Conservation (phyloP, 2,113 vertebrate genomes). For the Eonycteris spelaea region DNA sequence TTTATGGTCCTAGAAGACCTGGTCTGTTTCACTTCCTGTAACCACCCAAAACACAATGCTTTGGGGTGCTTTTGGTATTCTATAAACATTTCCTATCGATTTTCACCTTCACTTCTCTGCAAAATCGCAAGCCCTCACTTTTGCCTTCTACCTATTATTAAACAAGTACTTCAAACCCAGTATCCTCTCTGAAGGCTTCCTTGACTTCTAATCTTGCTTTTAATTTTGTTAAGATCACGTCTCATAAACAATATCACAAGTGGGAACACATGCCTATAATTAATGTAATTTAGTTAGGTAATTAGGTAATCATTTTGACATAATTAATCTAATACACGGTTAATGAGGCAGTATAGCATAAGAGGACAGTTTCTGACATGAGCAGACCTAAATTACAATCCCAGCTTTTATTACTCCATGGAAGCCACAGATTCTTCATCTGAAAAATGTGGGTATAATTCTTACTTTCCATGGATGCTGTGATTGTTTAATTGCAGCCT, state of each 20-base stretch:
- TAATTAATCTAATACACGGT: neutral
- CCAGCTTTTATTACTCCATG: neutral
- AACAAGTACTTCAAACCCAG: neutral
- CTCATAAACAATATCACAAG: neutral
- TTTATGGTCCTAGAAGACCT: neutral
- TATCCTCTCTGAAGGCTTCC: neutral
- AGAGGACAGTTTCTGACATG: neutral
- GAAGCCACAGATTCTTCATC: neutral
- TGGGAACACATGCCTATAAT: neutral
- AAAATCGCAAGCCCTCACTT: neutral
- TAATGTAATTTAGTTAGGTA: neutral
- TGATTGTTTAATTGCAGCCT: neutral
- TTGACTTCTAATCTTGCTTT: neutral
- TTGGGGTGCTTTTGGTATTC: neutral
- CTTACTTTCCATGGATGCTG: neutral
- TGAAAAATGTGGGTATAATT: neutral
- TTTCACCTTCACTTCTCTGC: neutral
- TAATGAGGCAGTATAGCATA: neutral
- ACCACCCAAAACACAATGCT: neutral
- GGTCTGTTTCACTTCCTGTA: neutral
- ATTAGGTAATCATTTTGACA: neutral
- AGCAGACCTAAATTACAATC: neutral
- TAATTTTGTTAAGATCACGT: neutral
- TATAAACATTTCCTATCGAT: neutral
- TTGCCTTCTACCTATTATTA: neutral